These are phyloP conservation scores for Chironomus tentans DNA, from an alignment of 2,888 invertebrate genomes.

Conservation along the genomic window DNA sequence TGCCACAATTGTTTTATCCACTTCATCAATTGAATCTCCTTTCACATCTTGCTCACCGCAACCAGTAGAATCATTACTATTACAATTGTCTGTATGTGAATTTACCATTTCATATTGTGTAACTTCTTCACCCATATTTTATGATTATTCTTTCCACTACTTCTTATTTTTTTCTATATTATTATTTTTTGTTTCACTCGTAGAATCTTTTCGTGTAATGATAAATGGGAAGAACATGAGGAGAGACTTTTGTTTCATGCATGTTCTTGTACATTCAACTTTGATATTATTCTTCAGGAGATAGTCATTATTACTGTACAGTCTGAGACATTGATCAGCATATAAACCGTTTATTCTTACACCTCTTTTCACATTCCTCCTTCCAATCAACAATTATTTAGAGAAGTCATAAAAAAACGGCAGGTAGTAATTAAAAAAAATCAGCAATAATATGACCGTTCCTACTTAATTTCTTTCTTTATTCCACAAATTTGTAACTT, in stretches of 20 bases:
- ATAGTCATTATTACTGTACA: background rate
- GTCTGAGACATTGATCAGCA: background rate
- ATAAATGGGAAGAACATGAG: too few species aligned
- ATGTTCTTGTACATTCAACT: background rate
- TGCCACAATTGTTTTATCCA: background rate
- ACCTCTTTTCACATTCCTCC: background rate
- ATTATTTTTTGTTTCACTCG: background rate
- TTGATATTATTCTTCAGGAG: background rate
- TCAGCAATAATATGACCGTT: too few species aligned
- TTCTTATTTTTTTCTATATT: background rate
- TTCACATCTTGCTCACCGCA: background rate
- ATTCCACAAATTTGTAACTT: too few species aligned
- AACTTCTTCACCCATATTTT: slow-evolving; percentile 18
- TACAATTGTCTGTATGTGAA: background rate
- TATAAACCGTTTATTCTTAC: background rate
- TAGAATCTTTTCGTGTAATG: too few species aligned
- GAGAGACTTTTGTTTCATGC: too few species aligned
- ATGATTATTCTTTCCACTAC: background rate
- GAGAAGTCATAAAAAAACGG: background rate
- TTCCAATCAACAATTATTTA: background rate
- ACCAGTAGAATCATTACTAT: background rate
- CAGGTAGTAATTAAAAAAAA: background rate
- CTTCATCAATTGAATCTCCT: slow-evolving; percentile 6
- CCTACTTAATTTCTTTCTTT: too few species aligned
- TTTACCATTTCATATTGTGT: background rate